Evolutionary conservation across 2,888 invertebrate genomes (phyloP), one percentile per base, ranked within the genome.

Genomic region (Agriopis leucophaearia): DNA sequence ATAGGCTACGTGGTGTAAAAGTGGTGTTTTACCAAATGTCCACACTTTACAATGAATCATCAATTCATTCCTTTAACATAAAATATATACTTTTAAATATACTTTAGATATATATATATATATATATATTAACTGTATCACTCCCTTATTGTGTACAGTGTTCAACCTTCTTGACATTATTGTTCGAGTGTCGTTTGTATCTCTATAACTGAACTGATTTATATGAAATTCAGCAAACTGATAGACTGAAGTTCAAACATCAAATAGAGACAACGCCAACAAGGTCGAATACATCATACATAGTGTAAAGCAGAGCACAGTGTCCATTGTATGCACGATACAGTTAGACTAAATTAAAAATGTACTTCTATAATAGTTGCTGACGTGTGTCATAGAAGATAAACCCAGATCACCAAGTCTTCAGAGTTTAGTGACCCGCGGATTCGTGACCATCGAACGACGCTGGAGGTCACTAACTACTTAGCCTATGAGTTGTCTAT

Each of bases 11-110:
- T 18, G 4, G 63, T 67, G 63, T 62, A 63, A 67, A 67, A 63
- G 67, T 67, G 58, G 67, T 67, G 67, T 67, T 68, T 59, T 60
- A 68, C 64, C 68, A 68, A 68, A 68, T 68, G 68, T 68, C 64
- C 68, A 68, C 68, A 63, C 68, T 68, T 64, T 60, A 68, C 68
- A 63, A 36, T 50, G 50, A 57, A 52, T 57, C 51, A 57, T 57
- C 38, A 62, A 52, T 66, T 59, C 45, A 38, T 51, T 54, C 15
- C 40, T 51, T 35, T 36, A 48, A 48, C 27, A 63, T 48, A 59
- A 51, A 47, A 59, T 59, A 59, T 59, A 61, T 52, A 61, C n/a
- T 42, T 60, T 40, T 44, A 36, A 44, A 61, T 44, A 61, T 44
- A 61, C 47, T n/a, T 57, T 44, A 12, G 36, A 64, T 62, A 58